Evolutionary conservation across 53 echinoderm and acorn worm species (phyloP), one percentile per base, ranked within the genome.

Genomic region (Echinarachnius parma): DNA sequence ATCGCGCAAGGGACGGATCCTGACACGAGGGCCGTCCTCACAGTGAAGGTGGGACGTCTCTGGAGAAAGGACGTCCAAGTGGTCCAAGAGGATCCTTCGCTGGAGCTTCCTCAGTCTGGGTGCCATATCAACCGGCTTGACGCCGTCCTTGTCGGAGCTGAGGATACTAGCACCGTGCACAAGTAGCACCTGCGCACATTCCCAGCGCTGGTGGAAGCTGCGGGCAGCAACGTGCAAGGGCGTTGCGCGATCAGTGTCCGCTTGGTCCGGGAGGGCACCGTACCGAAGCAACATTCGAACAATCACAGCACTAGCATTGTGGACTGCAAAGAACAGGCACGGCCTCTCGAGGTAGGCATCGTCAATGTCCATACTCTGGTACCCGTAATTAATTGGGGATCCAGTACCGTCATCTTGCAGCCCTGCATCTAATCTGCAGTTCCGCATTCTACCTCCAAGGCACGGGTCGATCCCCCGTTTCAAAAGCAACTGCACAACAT

Each of bases 381-480:
- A 21, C 15, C 27, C 27, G 26, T 13, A 23, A 0, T 53, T 69
- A 4, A 7, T 28, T 18, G 52, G 54, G 21, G 52, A 37, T 21
- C 53, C 34, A 1, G 52, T 15, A 0, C 53, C 53, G 21, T 34
- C 53, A 9, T 31, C 32, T 8, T 26, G 22, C 0, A 21, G 23
- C 4, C 30, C 31, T 16, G 5, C 26, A 4, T 10, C 9, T 9
- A 9, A 39, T 29, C 48, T 45, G 31, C 10, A 27, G 21, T 66
- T 47, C 35, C 70, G 31, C 14, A 33, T 34, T 53, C 22, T 32
- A 14, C 70, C 70, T 13, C 53, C 10, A 1, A 64, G 34, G 24
- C 75, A 74, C 26, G 87, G 91, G 24, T 87, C 87, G 18, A 91
- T 78, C 3, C 91, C 91, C 28, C 87, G 85, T 53, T 87, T 87